Base-by-base conservation (phyloP, 1,140 invertebrate genomes). In the Chironomus tepperi region DNA sequence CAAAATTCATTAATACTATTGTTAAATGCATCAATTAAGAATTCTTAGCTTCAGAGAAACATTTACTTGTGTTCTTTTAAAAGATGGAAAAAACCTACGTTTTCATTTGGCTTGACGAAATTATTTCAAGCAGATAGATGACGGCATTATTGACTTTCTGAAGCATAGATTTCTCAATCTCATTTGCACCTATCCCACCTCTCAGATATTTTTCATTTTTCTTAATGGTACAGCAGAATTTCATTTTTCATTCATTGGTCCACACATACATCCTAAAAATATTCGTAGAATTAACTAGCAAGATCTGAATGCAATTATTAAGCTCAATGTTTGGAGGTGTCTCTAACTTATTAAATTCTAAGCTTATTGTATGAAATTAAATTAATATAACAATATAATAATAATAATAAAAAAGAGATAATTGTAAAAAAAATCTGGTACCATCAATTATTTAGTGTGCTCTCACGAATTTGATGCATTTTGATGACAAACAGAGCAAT, bases 401-500 rank as follows among this genome's bases (percentile, higher is more conserved):
- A 16, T 70, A 18, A 18, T 70, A 19, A 70, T 18, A 57, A 18
- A 70, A 18, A 70, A 67, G 16, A 67, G 7, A 67, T 67, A 12
- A 12, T 19, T 3, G 15, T 70, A 57, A 8, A 0, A 18, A 18
- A 8, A 67, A 18, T 67, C 15, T 67, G 7, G 16, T 67, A 18
- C 18, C 24, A 5, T 34, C 2, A 34, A 1, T 70, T 18, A 19
- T 2, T 70, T 19, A 18, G 3, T 70, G 16, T 78, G 75, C 10
- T 76, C 76, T 76, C 79, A 81, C 12, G 77, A 76, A 70, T 77
- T 65, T 65, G 74, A 72, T 0, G 82, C 79, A 75, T 80, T 82
- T 43, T 80, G 79, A 47, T 80, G 79, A 73, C 85, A 87, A 73
- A 78, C 82, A 0, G 83, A 79, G 77, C 85, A 87, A 76, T 83